These are phyloP conservation scores for Spinus olivaceus DNA, from an alignment of 2,797 vertebrate species.

Conservation along the genomic window DNA sequence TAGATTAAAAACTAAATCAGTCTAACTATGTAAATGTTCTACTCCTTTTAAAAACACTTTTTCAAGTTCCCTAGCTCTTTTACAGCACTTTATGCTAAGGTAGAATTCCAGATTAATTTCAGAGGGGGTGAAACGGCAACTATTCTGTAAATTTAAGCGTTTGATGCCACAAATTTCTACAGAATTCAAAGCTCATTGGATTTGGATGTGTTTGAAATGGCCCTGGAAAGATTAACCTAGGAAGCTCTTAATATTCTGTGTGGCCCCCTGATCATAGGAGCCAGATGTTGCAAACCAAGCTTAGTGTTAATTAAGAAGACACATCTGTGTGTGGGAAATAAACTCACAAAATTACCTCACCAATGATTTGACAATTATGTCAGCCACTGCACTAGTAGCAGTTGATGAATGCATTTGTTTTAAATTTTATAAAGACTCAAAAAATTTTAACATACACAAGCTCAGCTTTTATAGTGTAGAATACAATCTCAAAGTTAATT, in stretches of 20 bases:
- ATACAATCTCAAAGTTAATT: slow-evolving; percentile 22
- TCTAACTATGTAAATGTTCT: neutral
- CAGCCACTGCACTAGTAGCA: neutral
- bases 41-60: neutral
- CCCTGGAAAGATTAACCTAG: slow-evolving; percentile 39
- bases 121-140: neutral
- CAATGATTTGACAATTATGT: neutral
- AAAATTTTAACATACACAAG: neutral
- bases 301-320: slow-evolving; percentile 58
- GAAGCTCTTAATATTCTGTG: slow-evolving; percentile 56
- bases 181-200: neutral
- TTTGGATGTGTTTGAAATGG: slow-evolving; percentile 39
- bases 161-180: neutral
- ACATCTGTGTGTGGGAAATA: slow-evolving; percentile 36
- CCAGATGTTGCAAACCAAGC: slow-evolving; percentile 57
- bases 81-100: neutral
- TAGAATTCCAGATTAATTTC: slow-evolving; percentile 35
- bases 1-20: neutral
- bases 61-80: neutral
- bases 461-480: neutral
- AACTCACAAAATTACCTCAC: neutral
- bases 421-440: slow-evolving; percentile 1
- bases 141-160: neutral
- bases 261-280: neutral
- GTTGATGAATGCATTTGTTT: slow-evolving; percentile 45